A percentile compares a stretch with the other conserved stretches of the same genome.
Evolutionary conservation across 1,140 invertebrate species (phyloP).

Genomic region (Zophobas morio): DNA sequence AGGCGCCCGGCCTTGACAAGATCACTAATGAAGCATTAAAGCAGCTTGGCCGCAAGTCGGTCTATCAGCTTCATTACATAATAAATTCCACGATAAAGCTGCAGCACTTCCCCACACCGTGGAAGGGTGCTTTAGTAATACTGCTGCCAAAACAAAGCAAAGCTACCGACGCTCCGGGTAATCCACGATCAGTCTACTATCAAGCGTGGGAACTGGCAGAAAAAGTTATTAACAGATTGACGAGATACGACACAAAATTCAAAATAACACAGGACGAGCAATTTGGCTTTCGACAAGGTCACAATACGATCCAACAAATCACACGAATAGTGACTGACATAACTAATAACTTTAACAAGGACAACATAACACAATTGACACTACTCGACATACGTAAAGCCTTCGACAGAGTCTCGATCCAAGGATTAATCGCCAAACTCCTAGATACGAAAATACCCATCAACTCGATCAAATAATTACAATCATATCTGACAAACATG

Average conservation of each 20-base stretch:
- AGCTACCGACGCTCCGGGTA: conserved; percentile 50
- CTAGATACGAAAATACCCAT: not conserved
- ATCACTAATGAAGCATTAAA: conserved; percentile 56
- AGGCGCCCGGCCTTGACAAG: conserved; percentile 58
- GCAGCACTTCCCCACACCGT: conserved; percentile 56
- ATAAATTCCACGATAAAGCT: conserved; percentile 43
- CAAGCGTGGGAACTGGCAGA: conserved; percentile 61
- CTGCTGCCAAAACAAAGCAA: conserved; percentile 67
- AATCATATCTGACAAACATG: conserved; percentile 8
- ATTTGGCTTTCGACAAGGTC: conserved; percentile 54
- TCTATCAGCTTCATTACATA: conserved; percentile 46
- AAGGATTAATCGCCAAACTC: conserved; percentile 55
- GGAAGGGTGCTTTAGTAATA: conserved; percentile 63
- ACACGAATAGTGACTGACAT: conserved; percentile 42
- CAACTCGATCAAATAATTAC: not conserved
- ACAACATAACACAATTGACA: conserved; percentile 16
- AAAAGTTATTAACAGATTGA: conserved; percentile 55
- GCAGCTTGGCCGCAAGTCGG: conserved; percentile 51
- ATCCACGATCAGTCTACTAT: conserved; percentile 63
- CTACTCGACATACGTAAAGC: conserved; percentile 57
- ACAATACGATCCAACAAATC: conserved; percentile 56
- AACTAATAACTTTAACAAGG: conserved; percentile 25
- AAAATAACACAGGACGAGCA: conserved; percentile 23
- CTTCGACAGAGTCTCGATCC: conserved; percentile 62
- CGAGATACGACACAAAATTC: not conserved